These are phyloP conservation scores for Bombus waltoni DNA, from an alignment of 1,140 invertebrate genomes.

Conservation along the genomic window DNA sequence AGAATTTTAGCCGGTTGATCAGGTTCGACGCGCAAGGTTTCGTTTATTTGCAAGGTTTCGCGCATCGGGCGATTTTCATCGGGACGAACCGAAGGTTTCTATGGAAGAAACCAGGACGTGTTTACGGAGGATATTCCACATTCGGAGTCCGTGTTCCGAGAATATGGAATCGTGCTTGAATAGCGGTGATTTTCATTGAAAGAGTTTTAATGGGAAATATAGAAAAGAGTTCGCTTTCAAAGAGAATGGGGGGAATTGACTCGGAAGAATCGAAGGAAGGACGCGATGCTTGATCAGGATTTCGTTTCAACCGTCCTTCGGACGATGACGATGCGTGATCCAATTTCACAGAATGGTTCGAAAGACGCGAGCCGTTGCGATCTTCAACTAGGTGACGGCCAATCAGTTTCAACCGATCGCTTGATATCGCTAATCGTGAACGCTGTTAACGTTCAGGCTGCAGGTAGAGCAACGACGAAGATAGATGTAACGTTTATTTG, in stretches of 20 bases:
- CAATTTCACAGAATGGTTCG: background rate
- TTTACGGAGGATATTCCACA: background rate
- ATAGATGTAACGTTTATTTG: too few species aligned
- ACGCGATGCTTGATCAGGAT: background rate
- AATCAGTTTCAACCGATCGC: too few species aligned
- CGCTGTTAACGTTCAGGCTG: too few species aligned
- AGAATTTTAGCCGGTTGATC: background rate
- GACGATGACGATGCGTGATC: background rate
- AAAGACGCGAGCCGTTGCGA: too few species aligned
- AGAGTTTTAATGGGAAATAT: slow-evolving; percentile 12
- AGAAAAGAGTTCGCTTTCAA: background rate
- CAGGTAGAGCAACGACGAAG: too few species aligned
- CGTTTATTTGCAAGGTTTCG: too few species aligned
- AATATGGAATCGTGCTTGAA: background rate
- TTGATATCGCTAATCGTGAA: too few species aligned
- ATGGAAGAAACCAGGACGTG: background rate
- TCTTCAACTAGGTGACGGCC: too few species aligned
- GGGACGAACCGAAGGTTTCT: too few species aligned
- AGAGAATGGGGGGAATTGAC: background rate
- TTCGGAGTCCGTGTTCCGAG: background rate
- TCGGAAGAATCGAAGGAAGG: background rate
- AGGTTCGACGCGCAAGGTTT: background rate
- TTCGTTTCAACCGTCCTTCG: background rate
- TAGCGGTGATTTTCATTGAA: slow-evolving; percentile 7
- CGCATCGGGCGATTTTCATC: background rate